Base-by-base conservation (phyloP, 2,797 vertebrate species). In the Schizopygopsis pylzovi region DNA sequence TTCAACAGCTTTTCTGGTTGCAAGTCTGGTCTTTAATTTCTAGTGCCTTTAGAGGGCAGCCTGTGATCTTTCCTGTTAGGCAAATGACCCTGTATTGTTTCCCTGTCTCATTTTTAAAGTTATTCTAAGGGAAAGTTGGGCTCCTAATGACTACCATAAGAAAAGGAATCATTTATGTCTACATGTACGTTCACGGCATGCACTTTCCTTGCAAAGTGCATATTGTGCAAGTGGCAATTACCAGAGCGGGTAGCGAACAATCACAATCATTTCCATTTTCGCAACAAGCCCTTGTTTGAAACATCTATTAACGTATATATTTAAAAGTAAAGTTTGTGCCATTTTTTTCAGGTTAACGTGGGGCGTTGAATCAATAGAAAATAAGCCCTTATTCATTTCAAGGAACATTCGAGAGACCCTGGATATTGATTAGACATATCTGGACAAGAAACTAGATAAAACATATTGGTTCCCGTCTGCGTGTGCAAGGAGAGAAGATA, bases 381-480 rank as follows among this genome's bases (percentile, higher is more conserved):
- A 43, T 37, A 71, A 41, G 47, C 72, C 81, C 65, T 87, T 85
- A 79, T 85, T 86, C 76, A 49, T 85, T 83, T 79, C 22, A 61
- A 79, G 63, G 81, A 79, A 68, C 63, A 82, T 75, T 75, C 1
- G 63, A 82, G 79, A 79, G 61, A 72, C 70, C 6, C 61, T 85
- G 71, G 54, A 56, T 88, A 87, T 87, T 67, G 81, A 89, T 89
- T 83, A 75, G 81, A 79, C 56, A 37, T 68, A 72, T 82, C 79
- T 82, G 75, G 43, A 86, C 61, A 45, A 81, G 76, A 72, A 83
- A 65, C 79, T 49, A 81, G 85, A 87, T 90, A 68, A 87, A 85
- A 28, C 63, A 12, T 67, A 61, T 77, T 80, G 72, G 80, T 81
- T 88, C 81, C 65, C 52, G 80, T 78, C 70, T 33, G 87, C 0